Evolutionary conservation across 2,113 vertebrate genomes (phyloP), one percentile per base, ranked within the genome.

Genomic region (Muntiacus muntjak): DNA sequence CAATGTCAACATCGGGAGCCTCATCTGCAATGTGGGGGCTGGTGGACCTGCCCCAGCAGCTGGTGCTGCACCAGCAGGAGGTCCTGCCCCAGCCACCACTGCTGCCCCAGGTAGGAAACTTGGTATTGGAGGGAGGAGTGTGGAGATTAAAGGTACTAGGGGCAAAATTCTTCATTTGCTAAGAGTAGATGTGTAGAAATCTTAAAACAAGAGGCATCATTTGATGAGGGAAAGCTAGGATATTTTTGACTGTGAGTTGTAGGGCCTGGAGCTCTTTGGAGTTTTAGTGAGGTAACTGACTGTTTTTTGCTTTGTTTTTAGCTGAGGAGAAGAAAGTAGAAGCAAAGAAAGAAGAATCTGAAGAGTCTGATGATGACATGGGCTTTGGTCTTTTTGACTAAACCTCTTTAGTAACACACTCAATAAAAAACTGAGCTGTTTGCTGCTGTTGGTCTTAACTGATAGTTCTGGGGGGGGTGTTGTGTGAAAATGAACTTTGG

Each of bases 331-430:
- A 99, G 99, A 99, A 99, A 98, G 99, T 99, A 97, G 99, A 99
- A 87, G 99, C 99, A 97, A 99, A 99, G 99, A 99, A 99, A 91
- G 99, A 99, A 92, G 99, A 99, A 98, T 99, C 99, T 0, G 99
- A 99, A 97, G 99, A 99, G 98, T 99, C 99, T 8, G 99, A 99
- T 28, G 99, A 99, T n/a, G 99, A 99, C 98, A 99, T 99, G 99
- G 99, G 99, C 98, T 99, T 99, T 97, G 99, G 99, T 99, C 99
- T 99, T 97, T 99, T 99, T 97, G 99, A 99, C 98, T 99, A 99
- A 99, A 98, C 10, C 30, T 99, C 98, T 87, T 99, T 98, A 99
- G 97, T 98, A 98, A 98, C 16, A 1, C 97, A 64, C 94, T 88
- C 91, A 99, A 98, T 99, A 99, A 99, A 99, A 93, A 96, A 7